Base-by-base conservation (phyloP, 2,888 invertebrate species). In the Eilema caniola region DNA sequence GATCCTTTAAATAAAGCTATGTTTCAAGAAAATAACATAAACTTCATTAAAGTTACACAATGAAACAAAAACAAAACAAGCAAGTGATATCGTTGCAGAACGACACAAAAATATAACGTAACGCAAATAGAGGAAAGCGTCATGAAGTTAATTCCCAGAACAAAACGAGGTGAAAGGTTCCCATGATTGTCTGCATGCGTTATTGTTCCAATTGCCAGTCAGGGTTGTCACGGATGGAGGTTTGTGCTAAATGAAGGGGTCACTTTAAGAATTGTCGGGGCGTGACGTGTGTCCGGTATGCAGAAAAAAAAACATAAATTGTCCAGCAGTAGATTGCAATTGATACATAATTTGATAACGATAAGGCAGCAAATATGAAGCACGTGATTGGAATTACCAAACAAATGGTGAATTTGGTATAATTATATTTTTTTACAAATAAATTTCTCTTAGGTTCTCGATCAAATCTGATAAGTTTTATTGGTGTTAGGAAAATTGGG, bases 141-240 rank as follows among this genome's bases (percentile, higher is more conserved):
- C 82, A 85, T 79, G 81, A 79, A 83, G 82, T 80, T 76, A 84
- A 86, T 88, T 90, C 88, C 85, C 88, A 89, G 87, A 85, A 88
- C 81, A 80, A 76, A 79, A 84, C 74, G 75, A 86, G 88, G 90
- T 89, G 91, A 91, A 90, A 91, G 86, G 89, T 90, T 90, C 87
- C 86, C 90, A 92, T 84, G 66, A 89, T 90, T 91, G 88, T 89
- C 69, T 80, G 76, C 78, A 76, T 75, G 74, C 78, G 71, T 84
- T 72, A 72, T 81, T 76, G 82, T 81, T 83, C 72, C 79, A 73
- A 83, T 78, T 73, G 74, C 74, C 82, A 79, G 83, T 82, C 77
- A 78, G 78, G 83, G 81, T 64, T 82, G 74, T 31, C 63, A 67
- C 31, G 25, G 61, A 33, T 59, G 57, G 57, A 25, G 20, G 53